Conservation (phyloP, 2,113 vertebrate species). For the Trochalopteron elliotii region DNA sequence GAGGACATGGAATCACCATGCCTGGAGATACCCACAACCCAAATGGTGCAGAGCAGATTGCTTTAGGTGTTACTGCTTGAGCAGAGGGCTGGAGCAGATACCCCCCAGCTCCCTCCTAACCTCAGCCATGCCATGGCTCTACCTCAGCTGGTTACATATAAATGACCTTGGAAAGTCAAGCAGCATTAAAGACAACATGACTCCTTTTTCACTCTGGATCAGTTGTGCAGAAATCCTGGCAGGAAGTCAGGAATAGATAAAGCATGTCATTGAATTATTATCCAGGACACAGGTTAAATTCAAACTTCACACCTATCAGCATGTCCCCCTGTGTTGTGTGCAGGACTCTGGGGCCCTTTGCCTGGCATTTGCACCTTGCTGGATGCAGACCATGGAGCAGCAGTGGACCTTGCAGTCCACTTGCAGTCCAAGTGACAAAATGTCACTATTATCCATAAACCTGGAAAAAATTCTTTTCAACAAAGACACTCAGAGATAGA, state of each 20-base stretch:
- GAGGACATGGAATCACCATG: background rate
- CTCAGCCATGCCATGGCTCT: background rate
- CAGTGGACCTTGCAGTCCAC: background rate
- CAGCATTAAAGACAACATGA: background rate
- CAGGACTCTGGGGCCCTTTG: background rate
- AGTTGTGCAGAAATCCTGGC: background rate
- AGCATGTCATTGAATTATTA: background rate
- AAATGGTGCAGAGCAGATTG: background rate
- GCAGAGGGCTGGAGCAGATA: background rate
- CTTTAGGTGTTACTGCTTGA: background rate
- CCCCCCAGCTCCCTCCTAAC: background rate
- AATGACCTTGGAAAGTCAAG: background rate
- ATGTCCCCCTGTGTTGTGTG: background rate
- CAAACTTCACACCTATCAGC: background rate
- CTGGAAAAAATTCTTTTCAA: background rate
- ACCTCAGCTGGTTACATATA: background rate
- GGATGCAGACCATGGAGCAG: background rate
- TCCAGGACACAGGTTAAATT: background rate
- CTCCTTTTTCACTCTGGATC: background rate
- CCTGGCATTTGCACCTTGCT: background rate
- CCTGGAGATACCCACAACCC: background rate
- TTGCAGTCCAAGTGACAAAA: background rate
- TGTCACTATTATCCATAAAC: background rate
- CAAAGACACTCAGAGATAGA: background rate
- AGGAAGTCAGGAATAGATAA: background rate